Base-by-base conservation (phyloP, 2,113 vertebrate genomes). In the Microcebus jonahi region DNA sequence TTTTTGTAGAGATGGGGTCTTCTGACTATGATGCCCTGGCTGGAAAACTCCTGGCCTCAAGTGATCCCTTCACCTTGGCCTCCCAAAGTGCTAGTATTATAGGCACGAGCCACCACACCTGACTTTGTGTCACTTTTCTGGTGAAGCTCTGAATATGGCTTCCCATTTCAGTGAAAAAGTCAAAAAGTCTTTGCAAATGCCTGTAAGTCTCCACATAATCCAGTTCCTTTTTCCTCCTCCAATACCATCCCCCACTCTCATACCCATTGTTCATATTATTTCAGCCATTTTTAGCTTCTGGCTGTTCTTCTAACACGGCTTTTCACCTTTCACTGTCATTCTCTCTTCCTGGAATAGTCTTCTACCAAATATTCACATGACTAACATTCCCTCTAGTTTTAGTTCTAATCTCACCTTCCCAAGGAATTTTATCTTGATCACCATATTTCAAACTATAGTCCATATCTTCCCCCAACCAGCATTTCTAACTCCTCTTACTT, bases 211-310 rank as follows among this genome's bases (percentile, higher is more conserved):
- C 27, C 21, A 25, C 20, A 36, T 8, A 45, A 39, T 36, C 20
- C 0, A 6, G 9, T 14, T 4, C 45, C 48, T 13, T 42, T n/a
- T 42, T 59, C 3, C 1, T 59, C 29, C 17, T 70, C 20, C 25
- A 23, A 13, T 1, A 14, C 27, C 21, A 70, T 53, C 0, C 0
- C 8, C 23, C 82, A 6, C 18, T 48, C 0, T 82, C 23, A 10
- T 1, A 55, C 23, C 25, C 31, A 13, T 10, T 1, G 6, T 2
- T 20, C 70, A 36, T 4, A 1, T 8, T 89, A 27, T 29, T 76
- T 12, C 31, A 29, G 29, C 8, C 48, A 34, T 36, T 65, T 25
- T 59, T 31, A 84, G 11, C 53, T 42, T 42, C 53, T 20, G 50
- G 10, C 25, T 90, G 1, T 48, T 71, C 45, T 93, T 94, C 27